phyloP scores from a whole-genome alignment of 2,797 vertebrate genomes.

The Acanthurus leucopareius region DNA sequence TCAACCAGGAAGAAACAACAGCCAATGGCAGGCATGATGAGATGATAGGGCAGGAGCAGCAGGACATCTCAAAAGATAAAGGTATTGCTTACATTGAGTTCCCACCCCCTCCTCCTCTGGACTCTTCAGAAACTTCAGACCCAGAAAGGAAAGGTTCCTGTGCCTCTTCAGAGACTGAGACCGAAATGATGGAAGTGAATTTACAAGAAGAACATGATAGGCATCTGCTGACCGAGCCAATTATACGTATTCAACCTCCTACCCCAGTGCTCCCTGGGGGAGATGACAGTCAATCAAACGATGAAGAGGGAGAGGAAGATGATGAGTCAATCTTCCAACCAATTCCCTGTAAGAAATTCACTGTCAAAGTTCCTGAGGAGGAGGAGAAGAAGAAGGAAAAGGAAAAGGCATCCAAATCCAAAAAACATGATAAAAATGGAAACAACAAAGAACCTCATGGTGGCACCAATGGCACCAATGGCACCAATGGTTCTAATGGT shows the following conservation, averaged over 20 bases:
- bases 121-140: constrained; percentile 91
- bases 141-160: constrained; percentile 88
- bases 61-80: constrained; percentile 88
- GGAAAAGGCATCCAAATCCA: constrained; percentile 85
- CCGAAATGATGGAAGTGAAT: constrained; percentile 97
- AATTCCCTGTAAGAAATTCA: constrained; percentile 92
- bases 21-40: constrained; percentile 37
- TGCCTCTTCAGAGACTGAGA: constrained; percentile 92
- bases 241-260: constrained; percentile 97
- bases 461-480: constrained; percentile 69
- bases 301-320: constrained; percentile 62
- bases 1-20: constrained; percentile 57
- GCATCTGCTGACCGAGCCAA: constrained; percentile 91
- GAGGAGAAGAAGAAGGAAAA: constrained; percentile 83
- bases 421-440: constrained; percentile 87
- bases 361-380: constrained; percentile 87
- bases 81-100: constrained; percentile 99
- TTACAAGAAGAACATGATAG: constrained; percentile 95
- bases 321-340: constrained; percentile 92
- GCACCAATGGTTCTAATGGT: constrained; percentile 64
- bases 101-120: constrained; percentile 97
- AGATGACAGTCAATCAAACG: constrained; percentile 92
- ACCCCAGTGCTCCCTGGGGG: constrained; percentile 90
- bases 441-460: constrained; percentile 84
- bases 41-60: constrained; percentile 79